These are phyloP conservation scores for Notodonta dromedarius DNA, from an alignment of 2,888 invertebrate species.

Conservation along the genomic window DNA sequence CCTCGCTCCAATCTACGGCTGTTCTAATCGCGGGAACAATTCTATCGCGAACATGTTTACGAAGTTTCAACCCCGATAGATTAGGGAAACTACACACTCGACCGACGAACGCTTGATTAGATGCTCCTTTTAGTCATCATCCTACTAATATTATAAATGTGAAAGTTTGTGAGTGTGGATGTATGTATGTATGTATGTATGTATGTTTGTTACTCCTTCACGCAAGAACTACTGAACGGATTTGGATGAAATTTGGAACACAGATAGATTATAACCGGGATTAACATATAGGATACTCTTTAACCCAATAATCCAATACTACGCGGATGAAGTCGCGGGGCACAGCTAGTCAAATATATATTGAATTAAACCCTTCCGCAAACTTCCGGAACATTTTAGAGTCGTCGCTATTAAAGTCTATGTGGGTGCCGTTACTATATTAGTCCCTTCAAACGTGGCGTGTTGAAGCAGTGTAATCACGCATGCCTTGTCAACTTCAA, in stretches of 20 bases:
- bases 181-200: too few species aligned
- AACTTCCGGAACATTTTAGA: neutral
- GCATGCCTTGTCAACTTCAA: conserved; percentile 52
- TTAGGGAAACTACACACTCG: conserved; percentile 34
- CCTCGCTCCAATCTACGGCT: conserved; percentile 52
- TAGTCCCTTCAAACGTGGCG: conserved; percentile 11
- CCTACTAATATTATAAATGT: too few species aligned
- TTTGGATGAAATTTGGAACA: too few species aligned
- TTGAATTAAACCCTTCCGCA: neutral
- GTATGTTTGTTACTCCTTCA: too few species aligned
- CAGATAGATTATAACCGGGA: too few species aligned
- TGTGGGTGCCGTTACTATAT: neutral
- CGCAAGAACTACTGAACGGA: too few species aligned
- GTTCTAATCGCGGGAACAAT: conserved; percentile 54
- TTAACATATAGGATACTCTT: too few species aligned
- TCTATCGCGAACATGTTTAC: conserved; percentile 42
- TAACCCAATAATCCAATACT: too few species aligned
- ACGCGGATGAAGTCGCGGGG: too few species aligned
- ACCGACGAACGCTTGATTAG: neutral
- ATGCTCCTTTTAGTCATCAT: neutral
- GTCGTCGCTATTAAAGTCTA: too few species aligned
- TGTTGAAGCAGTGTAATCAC: conserved; percentile 24
- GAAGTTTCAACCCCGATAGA: conserved; percentile 30
- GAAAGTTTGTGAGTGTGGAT: too few species aligned
- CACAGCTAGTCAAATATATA: conserved; percentile 1